Evolutionary conservation across 2,888 invertebrate genomes (phyloP).

Genomic region (Monopis laevigella): DNA sequence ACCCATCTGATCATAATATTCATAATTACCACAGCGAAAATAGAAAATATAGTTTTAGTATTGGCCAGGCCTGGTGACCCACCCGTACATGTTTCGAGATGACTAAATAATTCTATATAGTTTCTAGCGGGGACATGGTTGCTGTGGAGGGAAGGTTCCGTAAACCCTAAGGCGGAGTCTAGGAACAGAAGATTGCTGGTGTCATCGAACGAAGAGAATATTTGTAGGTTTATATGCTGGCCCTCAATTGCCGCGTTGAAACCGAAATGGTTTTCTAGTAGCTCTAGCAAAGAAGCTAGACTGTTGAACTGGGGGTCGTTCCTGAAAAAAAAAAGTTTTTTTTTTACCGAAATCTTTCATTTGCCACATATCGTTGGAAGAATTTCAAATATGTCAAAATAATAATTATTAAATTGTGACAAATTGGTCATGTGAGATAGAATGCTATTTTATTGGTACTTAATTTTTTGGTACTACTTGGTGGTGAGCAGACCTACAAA

Average conservation of each 20-base stretch:
- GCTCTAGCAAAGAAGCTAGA: slow-evolving; percentile 44
- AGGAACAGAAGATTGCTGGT: slow-evolving; percentile 68
- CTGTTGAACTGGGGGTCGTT: slow-evolving; percentile 38
- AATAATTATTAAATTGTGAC: too few relatives aligned
- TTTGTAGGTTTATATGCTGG: slow-evolving; percentile 54
- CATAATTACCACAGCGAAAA: slow-evolving; percentile 27
- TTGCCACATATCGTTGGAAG: too few relatives aligned
- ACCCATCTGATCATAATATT: slow-evolving; percentile 3
- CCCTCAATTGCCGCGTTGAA: slow-evolving; percentile 36
- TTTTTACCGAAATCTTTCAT: too few relatives aligned
- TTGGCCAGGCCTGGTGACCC: slow-evolving; percentile 28
- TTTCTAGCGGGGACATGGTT: slow-evolving; percentile 52
- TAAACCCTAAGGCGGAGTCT: slow-evolving; percentile 67
- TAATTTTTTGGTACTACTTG: too few relatives aligned
- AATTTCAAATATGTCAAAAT: too few relatives aligned
- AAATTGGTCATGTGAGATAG: too few relatives aligned
- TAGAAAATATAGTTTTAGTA: slow-evolving; percentile 30
- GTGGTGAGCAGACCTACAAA: too few relatives aligned
- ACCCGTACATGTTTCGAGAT: slow-evolving; percentile 42
- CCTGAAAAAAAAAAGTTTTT: too few relatives aligned
- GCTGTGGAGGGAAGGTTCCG: slow-evolving; percentile 40
- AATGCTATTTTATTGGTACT: too few relatives aligned
- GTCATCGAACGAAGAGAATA: slow-evolving; percentile 68
- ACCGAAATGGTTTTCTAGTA: slow-evolving; percentile 61
- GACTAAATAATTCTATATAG: slow-evolving; percentile 64